A percentile compares a stretch with the other conserved stretches of the same genome.
Conservation (phyloP, 2,888 invertebrate genomes). For the Melinaea menophilus region DNA sequence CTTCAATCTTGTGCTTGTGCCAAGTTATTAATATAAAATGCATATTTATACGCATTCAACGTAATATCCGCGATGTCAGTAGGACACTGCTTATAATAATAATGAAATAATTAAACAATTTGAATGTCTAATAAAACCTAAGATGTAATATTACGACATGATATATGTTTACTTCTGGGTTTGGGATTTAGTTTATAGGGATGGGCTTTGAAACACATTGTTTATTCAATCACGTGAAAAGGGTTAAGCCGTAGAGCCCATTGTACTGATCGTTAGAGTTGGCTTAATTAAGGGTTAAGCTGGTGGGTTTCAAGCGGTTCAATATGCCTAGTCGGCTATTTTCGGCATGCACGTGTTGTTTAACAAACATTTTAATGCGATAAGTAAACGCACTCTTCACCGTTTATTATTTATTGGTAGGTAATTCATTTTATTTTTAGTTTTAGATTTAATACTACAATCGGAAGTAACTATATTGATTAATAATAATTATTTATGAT, state of each 20-base stretch:
- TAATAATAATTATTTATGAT: no score
- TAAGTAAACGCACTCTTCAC: neutral
- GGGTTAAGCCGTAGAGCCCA: slow-evolving; percentile 1
- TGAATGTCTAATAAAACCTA: neutral
- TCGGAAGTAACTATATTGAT: no score
- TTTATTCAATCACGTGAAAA: slow-evolving; percentile 6
- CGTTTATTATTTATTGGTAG: no score
- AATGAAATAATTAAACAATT: no score
- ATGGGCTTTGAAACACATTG: slow-evolving; percentile 1
- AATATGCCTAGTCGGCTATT: neutral
- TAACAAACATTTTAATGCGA: slow-evolving; percentile 5
- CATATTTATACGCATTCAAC: no score
- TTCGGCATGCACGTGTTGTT: slow-evolving; percentile 6
- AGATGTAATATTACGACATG: neutral
- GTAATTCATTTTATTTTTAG: no score
- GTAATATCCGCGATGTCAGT: no score
- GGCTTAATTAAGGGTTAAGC: slow-evolving; percentile 6
- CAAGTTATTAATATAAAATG: no score
- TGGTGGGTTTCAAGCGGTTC: slow-evolving; percentile 2
- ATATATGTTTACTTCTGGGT: neutral
- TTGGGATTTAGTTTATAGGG: neutral
- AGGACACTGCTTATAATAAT: no score
- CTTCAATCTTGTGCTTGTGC: no score
- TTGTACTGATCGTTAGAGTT: slow-evolving; percentile 4
- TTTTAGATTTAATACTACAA: no score